Base-by-base conservation (phyloP, 1,140 invertebrate genomes). In the Stegodyphus mimosarum region DNA sequence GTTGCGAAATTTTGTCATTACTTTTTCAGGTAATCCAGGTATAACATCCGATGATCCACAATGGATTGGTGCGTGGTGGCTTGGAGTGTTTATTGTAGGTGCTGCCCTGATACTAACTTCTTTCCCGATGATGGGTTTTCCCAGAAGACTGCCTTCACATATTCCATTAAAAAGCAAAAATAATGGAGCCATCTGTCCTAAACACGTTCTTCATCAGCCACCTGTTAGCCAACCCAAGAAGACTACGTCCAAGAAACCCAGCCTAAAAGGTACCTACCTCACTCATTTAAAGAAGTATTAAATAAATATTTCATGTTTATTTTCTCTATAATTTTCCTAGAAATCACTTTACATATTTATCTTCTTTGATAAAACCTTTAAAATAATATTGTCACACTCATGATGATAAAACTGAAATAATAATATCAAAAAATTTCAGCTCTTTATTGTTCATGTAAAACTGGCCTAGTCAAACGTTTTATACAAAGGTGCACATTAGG, bases 1-100 rank as follows among this genome's bases (percentile, higher is more conserved):
- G 33, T 33, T 33, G 33, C 33, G 33, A 33, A 33, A 33, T 33
- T 33, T 33, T 33, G 33, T 33, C 33, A 33, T 33, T 3, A 33
- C 0, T 10, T 60, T 60, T 60, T 5, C 15, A 60, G 55, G 55
- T 5, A 67, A 67, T 18, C 77, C 85, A 70, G 79, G 86, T 6
- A 75, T 88, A 13, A 93, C 94, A 81, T 94, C 95, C 67, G 94
- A 92, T 18, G 95, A 97, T 92, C 95, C 95, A 2, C 92, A 95
- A 90, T 98, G 96, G 96, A 94, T 97, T 50, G 95, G 96, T 50
- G 96, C 96, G 66, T 97, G 96, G 88, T 97, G 96, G 96, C 91
- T 97, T 63, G 95, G 95, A 93, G 91, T 93, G 91, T 92, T 97
- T 55, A 91, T 96, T 74, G 96, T 97, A 84, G 94, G 95, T 1